Base-by-base conservation (phyloP, 2,888 invertebrate genomes). In the Cheilosia vulpina region DNA sequence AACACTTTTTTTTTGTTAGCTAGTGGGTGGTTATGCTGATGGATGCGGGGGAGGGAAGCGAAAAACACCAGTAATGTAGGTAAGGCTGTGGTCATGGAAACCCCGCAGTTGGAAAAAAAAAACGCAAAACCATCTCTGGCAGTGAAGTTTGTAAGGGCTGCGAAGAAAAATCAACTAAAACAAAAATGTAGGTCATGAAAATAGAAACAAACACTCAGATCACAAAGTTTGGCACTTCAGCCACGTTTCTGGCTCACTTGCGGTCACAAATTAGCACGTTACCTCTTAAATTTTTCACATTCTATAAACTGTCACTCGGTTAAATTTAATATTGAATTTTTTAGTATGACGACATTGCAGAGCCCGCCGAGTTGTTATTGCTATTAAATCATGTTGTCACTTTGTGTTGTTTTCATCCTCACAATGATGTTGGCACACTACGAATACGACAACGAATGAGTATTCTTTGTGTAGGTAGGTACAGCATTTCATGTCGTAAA, bases 81-180 rank as follows among this genome's bases (percentile, higher is more conserved):
- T 66, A 47, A 27, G 38, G 41, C 50, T 50, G 68, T 77, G 38
- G 58, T 58, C 66, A 60, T 77, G 45, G 77, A 45, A 60, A 77
- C 69, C 17, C n/a, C 62, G 68, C 68, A 60, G 52, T 19, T 41
- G 27, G 2, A 34, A 60, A 34, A 68, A 13, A 41, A 4, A 6
- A 38, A 47, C 52, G 53, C 17, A 66, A 76, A 21, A 52, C 2
- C 6, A n/a, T 31, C 17, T 53, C 5, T 4, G 4, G 6, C 15
- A 41, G 53, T n/a, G 7, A 43, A 24, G 27, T 43, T 43, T 55
- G 11, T 38, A 68, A 45, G 68, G 17, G 9, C 24, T 41, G 65
- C 13, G 47, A 65, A 41, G 24, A 17, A 50, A 21, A 34, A 38
- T 7, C 6, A 47, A 63, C 13, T 19, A 15, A 19, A 47, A 47